Evolutionary conservation across 2,113 vertebrate species (phyloP).

Genomic region (cat (Felis catus)): DNA sequence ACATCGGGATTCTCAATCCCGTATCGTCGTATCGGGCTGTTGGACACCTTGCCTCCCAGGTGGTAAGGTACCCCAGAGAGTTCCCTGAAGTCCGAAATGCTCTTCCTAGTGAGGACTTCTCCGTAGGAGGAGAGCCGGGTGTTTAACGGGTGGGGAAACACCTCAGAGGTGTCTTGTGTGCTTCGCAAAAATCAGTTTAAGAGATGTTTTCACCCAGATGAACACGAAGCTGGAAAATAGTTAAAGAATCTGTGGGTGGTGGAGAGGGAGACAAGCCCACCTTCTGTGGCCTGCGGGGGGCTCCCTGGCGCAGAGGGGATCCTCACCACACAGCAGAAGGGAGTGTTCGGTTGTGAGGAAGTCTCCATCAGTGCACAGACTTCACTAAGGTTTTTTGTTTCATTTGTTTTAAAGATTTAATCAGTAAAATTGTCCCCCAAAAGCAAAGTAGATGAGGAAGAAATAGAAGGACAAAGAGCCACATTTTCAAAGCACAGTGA

Average conservation of each 20-base stretch:
- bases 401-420: conserved; percentile 26
- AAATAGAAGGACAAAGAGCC: neutral
- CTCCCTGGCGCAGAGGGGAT: neutral
- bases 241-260: neutral
- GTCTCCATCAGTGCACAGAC: neutral
- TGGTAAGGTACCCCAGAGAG: neutral
- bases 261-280: neutral
- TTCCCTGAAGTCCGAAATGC: neutral
- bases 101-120: neutral
- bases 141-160: neutral
- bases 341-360: neutral
- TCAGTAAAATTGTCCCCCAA: neutral
- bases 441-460: neutral
- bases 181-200: neutral
- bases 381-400: neutral
- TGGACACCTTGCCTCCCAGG: neutral
- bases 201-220: neutral
- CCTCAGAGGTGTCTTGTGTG: neutral
- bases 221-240: neutral
- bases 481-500: neutral
- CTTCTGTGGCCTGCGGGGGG: rapidly evolving
- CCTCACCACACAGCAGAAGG: neutral
- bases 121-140: neutral
- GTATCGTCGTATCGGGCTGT: too few species aligned
- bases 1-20: neutral